phyloP scores from a whole-genome alignment of 2,113 vertebrate species.

The Psammodynastes pulverulentus region DNA sequence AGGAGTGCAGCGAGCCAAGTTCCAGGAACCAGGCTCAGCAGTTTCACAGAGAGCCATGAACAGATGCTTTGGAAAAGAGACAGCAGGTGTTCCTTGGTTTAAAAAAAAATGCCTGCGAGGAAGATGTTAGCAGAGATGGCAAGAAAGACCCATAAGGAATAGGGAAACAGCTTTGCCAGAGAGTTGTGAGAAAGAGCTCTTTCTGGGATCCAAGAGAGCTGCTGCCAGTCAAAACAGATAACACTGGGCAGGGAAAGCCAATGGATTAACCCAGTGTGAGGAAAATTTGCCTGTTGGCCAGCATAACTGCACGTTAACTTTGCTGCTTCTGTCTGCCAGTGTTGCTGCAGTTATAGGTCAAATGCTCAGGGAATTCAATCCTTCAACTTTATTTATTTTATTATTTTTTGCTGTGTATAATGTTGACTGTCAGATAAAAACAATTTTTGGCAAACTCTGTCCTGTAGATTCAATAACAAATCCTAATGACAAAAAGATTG shows the following conservation, averaged over 20 bases:
- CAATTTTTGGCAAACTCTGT: neutral
- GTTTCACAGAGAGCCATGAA: neutral
- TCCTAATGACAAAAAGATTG: fast-evolving
- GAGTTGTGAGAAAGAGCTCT: neutral
- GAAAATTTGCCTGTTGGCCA: too few species aligned
- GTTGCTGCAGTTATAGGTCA: neutral
- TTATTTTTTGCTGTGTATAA: neutral
- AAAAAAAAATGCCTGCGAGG: neutral
- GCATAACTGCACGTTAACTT: neutral
- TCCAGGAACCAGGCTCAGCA: neutral
- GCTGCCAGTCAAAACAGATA: neutral
- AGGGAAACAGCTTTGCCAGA: neutral
- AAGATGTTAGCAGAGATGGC: neutral
- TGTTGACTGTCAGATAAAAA: neutral
- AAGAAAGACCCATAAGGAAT: neutral
- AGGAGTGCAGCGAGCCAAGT: neutral
- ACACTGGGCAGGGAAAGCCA: neutral
- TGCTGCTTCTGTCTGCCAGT: neutral
- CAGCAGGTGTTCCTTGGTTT: neutral
- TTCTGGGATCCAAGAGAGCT: neutral
- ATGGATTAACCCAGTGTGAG: neutral
- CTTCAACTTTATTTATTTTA: neutral
- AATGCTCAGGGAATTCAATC: neutral
- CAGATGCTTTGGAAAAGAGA: neutral
- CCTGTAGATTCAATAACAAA: neutral